Conservation (phyloP, 2,797 vertebrate genomes). For the Sebastes cheni region DNA sequence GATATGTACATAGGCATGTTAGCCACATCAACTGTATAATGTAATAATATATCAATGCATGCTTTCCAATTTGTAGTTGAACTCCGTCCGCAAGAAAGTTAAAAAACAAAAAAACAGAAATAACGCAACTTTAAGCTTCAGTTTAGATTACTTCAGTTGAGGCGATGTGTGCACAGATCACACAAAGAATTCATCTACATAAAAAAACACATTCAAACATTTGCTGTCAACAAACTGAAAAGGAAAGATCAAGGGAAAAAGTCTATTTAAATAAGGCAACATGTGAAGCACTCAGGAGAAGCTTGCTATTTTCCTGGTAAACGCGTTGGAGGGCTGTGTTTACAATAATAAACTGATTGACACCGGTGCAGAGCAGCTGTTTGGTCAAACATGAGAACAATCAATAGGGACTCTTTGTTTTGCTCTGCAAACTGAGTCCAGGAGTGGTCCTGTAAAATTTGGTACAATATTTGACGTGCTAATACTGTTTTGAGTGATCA, state of each 20-base stretch:
- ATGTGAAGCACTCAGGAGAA: slow-evolving; percentile 26
- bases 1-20: neutral
- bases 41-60: neutral
- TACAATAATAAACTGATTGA: slow-evolving; percentile 65
- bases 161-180: slow-evolving; percentile 3
- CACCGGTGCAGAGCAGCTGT: slow-evolving; percentile 56
- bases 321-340: slow-evolving; percentile 52
- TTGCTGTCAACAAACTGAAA: slow-evolving; percentile 11
- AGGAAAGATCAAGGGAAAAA: neutral
- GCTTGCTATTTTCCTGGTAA: slow-evolving; percentile 47
- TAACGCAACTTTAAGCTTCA: neutral
- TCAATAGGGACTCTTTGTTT: slow-evolving; percentile 72
- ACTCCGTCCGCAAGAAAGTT: neutral
- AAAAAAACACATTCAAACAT: slow-evolving; percentile 13
- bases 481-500: slow-evolving; percentile 75
- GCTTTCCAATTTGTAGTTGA: neutral
- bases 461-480: slow-evolving; percentile 73
- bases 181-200: slow-evolving; percentile 5
- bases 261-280: slow-evolving; percentile 21
- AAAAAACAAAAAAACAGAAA: too few species aligned
- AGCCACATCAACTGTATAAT: neutral
- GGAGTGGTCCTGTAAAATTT: slow-evolving; percentile 48
- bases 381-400: slow-evolving; percentile 74
- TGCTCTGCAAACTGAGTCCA: slow-evolving; percentile 57
- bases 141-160: neutral